A percentile compares a stretch with the other conserved stretches of the same genome.
These are phyloP conservation scores for Diarsia brunnea DNA, from an alignment of 2,888 invertebrate species.

Conservation along the genomic window DNA sequence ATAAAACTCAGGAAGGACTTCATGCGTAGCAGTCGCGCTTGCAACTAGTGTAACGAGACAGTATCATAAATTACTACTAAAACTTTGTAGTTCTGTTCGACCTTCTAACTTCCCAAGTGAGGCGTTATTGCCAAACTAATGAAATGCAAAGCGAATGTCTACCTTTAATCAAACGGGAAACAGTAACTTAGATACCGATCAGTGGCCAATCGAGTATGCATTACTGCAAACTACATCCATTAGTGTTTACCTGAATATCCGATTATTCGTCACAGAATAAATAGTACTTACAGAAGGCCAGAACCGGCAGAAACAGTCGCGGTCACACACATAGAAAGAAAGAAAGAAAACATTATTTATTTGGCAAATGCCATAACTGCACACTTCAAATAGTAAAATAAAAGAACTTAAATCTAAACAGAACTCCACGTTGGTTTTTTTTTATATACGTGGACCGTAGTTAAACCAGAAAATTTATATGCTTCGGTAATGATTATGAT, in stretches of 20 bases:
- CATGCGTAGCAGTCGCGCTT: no score
- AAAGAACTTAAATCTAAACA: no score
- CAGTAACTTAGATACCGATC: conserved; percentile 34
- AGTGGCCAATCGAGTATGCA: conserved; percentile 45
- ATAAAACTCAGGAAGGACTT: no score
- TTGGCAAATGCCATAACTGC: no score
- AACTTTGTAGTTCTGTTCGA: neutral
- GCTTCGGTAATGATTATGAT: neutral
- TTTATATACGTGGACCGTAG: no score
- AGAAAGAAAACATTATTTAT: no score
- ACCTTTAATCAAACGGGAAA: conserved; percentile 31
- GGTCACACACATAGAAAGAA: no score
- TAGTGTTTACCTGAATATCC: conserved; percentile 15
- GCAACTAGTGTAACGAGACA: no score
- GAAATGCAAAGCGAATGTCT: conserved; percentile 18
- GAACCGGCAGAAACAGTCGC: no score
- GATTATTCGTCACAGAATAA: neutral
- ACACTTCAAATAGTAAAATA: no score
- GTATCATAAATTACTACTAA: neutral
- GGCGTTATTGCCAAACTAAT: neutral
- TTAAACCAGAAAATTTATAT: neutral
- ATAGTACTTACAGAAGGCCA: neutral
- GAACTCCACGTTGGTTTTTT: no score
- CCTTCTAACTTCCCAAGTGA: neutral
- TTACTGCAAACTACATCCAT: conserved; percentile 45